Percentiles rank a stretch among this genome's conserved stretches.
Conservation (phyloP, 1,140 invertebrate species). For the Ceratoteleas bidentatus region DNA sequence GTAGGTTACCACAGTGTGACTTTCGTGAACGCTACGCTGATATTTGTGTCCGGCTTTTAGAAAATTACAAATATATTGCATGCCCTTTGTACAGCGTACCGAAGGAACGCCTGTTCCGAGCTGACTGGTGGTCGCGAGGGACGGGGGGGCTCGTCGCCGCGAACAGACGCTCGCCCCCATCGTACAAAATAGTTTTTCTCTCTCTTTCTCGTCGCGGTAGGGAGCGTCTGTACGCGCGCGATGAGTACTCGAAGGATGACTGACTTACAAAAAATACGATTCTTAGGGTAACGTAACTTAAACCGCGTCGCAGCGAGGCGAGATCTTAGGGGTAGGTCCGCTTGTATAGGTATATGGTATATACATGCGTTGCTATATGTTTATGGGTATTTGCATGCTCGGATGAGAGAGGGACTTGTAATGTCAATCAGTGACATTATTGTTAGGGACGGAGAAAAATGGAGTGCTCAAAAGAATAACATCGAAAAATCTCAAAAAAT, state of each 20-base stretch:
- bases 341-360: conserved; percentile 2
- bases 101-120: no score
- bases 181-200: no score
- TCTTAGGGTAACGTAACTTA: conserved; percentile 40
- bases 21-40: conserved; percentile 38
- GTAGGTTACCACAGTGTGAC: conserved; percentile 53
- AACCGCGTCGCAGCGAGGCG: conserved; percentile 21
- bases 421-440: no score
- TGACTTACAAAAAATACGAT: conserved; percentile 68
- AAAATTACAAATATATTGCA: conserved; percentile 69
- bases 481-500: no score
- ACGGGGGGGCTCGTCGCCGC: no score
- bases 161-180: no score
- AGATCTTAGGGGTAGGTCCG: conserved; percentile 41
- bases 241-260: conserved; percentile 63
- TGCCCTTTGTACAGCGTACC: conserved; percentile 39
- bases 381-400: background rate
- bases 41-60: conserved; percentile 33
- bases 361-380: conserved; percentile 2
- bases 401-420: no score
- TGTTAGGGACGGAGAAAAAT: no score
- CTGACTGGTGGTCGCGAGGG: background rate
- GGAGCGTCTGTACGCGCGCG: conserved; percentile 5
- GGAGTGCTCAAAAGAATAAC: no score
- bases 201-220: no score